A percentile compares a stretch with the other conserved stretches of the same genome.
Evolutionary conservation across 2,888 invertebrate genomes (phyloP).

Genomic region (Synanthedon formicaeformis): DNA sequence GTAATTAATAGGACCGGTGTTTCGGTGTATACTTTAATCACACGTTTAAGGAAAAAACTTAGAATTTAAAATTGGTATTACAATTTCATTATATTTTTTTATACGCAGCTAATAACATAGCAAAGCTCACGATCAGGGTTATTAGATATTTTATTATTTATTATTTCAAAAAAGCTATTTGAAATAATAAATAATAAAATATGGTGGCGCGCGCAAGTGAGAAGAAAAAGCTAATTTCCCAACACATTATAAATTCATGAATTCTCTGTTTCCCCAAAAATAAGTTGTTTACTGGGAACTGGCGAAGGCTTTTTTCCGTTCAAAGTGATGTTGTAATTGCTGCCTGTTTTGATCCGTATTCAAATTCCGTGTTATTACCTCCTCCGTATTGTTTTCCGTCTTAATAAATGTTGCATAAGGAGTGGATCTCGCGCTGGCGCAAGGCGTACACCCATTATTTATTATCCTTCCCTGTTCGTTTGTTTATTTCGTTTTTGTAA

Average conservation of each 20-base stretch:
- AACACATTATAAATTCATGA: conserved; percentile 60
- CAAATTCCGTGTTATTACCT: conserved; percentile 4
- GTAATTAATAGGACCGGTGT: too few relatives aligned
- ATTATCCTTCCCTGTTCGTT: too few relatives aligned
- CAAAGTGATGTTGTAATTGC: conserved; percentile 38
- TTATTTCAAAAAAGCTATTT: conserved; percentile 8
- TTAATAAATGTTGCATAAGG: background rate
- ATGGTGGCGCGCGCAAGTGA: conserved; percentile 14
- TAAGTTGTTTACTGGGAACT: conserved; percentile 55
- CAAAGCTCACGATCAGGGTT: too few relatives aligned
- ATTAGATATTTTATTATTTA: conserved; percentile 1
- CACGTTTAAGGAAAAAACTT: too few relatives aligned
- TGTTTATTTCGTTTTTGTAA: too few relatives aligned
- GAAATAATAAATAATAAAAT: conserved; percentile 8
- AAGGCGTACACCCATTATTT: too few relatives aligned
- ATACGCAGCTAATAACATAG: too few relatives aligned
- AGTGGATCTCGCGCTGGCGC: background rate
- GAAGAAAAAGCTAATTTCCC: conserved; percentile 61
- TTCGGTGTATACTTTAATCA: too few relatives aligned
- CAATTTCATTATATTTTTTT: too few relatives aligned
- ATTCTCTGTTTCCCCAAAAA: conserved; percentile 51
- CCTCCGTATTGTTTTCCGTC: background rate
- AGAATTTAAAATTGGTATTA: too few relatives aligned
- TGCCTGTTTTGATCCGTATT: conserved; percentile 22
- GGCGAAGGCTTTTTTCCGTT: conserved; percentile 2